Base-by-base conservation (phyloP, 2,888 invertebrate genomes). In the Drosophila mimetica region DNA sequence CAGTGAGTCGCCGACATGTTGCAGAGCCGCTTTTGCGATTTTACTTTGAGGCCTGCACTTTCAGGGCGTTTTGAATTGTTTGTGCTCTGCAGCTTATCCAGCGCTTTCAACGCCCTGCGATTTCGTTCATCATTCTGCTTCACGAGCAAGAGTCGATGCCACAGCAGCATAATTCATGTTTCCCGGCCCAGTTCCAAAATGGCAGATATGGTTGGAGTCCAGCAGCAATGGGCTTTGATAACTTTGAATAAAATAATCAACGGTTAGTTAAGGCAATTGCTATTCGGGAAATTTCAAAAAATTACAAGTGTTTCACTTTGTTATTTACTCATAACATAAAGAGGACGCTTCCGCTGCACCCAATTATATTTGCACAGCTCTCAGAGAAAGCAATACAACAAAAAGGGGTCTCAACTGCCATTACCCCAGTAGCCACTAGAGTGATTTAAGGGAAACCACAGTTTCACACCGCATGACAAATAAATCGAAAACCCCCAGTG, bases 101-200 rank as follows among this genome's bases (percentile, higher is more conserved):
- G 75, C 60, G 80, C 71, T 75, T 84, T 80, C 84, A 84, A 84
- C 84, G 84, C 84, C 88, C 80, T 67, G 76, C 87, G 76, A 80
- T 83, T 51, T 37, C 44, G 47, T 47, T 57, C 37, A 14, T 67
- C 13, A 41, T 59, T 22, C 13, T 36, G 42, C 47, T 69, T 22
- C 46, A 42, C 36, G 65, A 47, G 36, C 64, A 57, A 41, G 32
- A 36, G 18, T 37, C 41, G 34, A 42, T 53, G 44, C 42, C 36
- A 51, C 65, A 58, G 64, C 79, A 77, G 75, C 77, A 86, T 86
- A 82, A 88, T 86, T 83, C 86, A 88, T 87, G 83, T 82, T 82
- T 86, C 79, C 85, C 79, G 86, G 86, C 79, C 81, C 30, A n/a
- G n/a, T n/a, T 78, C 54, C 82, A 84, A 80, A 78, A 85, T 80